Evolutionary conservation across 1,140 invertebrate genomes (phyloP).

Genomic region (Battus philenor): DNA sequence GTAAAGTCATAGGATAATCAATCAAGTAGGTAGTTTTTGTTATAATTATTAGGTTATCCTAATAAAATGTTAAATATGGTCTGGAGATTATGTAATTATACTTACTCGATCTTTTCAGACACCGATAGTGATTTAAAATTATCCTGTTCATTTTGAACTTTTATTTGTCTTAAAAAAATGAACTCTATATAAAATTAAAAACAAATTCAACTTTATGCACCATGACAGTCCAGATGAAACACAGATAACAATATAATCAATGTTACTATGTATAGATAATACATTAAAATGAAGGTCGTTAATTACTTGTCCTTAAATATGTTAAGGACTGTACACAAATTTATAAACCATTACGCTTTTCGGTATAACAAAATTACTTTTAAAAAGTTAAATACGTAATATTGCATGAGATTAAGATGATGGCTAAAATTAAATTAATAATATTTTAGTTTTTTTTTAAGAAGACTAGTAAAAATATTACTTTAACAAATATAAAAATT

Average conservation of each 20-base stretch:
- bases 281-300: no score
- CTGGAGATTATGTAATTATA: conserved; percentile 18
- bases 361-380: no score
- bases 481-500: no score
- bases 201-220: conserved; percentile 70
- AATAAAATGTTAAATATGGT: conserved; percentile 22
- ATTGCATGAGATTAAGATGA: no score
- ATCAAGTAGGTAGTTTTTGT: conserved; percentile 32
- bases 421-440: no score
- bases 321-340: no score
- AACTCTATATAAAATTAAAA: conserved; percentile 59
- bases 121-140: conserved; percentile 55
- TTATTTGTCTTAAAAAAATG: conserved; percentile 26
- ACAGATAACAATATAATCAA: conserved; percentile 24
- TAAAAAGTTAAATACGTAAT: no score
- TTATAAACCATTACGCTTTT: no score
- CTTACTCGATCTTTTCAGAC: conserved; percentile 60
- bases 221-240: conserved; percentile 57
- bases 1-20: conserved; percentile 58
- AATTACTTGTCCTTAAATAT: no score
- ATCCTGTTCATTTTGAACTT: conserved; percentile 60
- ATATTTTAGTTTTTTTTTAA: no score
- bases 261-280: neutral
- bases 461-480: no score
- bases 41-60: conserved; percentile 44